Conservation (phyloP, 2,888 invertebrate genomes). For the Pilophorus perplexus region DNA sequence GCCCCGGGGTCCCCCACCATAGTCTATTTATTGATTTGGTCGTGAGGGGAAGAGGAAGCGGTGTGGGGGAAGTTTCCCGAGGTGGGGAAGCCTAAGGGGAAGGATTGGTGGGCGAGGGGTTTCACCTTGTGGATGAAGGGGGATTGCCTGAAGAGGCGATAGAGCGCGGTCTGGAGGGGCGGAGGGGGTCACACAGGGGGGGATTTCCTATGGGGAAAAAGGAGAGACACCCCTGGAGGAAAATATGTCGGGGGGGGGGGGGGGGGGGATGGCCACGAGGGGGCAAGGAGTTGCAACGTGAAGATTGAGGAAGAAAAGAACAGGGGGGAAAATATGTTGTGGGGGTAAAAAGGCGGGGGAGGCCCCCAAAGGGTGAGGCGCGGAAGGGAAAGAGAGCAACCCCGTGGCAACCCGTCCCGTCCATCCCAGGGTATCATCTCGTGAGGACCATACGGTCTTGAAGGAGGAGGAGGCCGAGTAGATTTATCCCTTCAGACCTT, state of each 20-base stretch:
- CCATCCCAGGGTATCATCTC: constrained; percentile 1
- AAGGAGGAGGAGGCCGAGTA: background rate
- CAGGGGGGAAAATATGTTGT: too few relatives aligned
- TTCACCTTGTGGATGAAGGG: background rate
- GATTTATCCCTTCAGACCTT: constrained; percentile 13
- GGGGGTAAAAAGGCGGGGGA: too few relatives aligned
- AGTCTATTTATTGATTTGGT: constrained; percentile 43
- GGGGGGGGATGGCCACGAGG: background rate
- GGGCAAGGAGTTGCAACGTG: constrained; percentile 16
- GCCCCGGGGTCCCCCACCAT: constrained; percentile 35
- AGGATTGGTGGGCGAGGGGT: constrained; percentile 5
- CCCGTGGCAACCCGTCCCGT: background rate
- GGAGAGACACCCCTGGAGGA: too few relatives aligned
- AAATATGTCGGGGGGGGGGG: constrained; percentile 10
- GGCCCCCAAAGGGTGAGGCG: too few relatives aligned
- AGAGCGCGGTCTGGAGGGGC: too few relatives aligned
- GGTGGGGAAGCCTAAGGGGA: background rate
- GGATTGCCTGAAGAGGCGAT: background rate
- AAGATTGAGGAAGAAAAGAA: too few relatives aligned
- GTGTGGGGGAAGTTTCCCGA: background rate
- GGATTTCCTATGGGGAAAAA: too few relatives aligned
- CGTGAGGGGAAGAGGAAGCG: background rate
- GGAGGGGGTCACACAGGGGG: too few relatives aligned
- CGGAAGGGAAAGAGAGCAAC: constrained; percentile 10
- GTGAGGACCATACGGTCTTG: background rate